Percentiles rank a stretch among this genome's conserved stretches.
Evolutionary conservation across 2,797 vertebrate species (phyloP).

Genomic region (Cynodonichthys magdalenae): DNA sequence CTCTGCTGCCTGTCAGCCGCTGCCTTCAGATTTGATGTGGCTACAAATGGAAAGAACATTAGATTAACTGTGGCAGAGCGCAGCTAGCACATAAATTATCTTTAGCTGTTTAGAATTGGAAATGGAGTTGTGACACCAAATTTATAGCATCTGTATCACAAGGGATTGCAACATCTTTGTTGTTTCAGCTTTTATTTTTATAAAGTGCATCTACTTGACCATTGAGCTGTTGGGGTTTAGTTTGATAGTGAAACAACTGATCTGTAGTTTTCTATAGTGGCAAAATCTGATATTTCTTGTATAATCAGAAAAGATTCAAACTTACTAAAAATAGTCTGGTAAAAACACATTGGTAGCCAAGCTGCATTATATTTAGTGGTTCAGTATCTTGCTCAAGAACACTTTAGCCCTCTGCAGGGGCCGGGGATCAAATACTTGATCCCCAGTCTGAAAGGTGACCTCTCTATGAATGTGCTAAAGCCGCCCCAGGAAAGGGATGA

Average conservation of each 20-base stretch:
- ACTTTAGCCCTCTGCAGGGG: no score
- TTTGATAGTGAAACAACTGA: not conserved
- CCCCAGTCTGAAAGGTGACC: no score
- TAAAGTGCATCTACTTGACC: not conserved
- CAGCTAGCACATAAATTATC: not conserved
- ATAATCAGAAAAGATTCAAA: not conserved
- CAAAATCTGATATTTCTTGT: not conserved
- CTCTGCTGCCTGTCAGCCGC: constrained; percentile 63
- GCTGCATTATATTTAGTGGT: no score
- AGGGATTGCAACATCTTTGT: not conserved
- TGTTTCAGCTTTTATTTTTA: not conserved
- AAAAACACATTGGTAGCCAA: no score
- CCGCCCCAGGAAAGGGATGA: no score
- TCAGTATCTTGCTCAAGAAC: no score
- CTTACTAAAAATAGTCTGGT: no score
- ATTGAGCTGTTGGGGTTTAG: not conserved
- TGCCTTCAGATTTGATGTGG: constrained; percentile 43
- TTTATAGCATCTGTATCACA: not conserved
- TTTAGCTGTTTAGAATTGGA: not conserved
- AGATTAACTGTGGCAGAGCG: constrained; percentile 15
- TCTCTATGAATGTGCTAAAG: no score
- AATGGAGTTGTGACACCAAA: not conserved
- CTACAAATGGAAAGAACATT: constrained; percentile 32
- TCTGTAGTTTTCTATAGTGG: not conserved
- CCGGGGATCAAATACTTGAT: no score